Evolutionary conservation across 30 jellyfish, hydroid and myxozoan species (phyloP).

Genomic region (Nemopilema nomurai): DNA sequence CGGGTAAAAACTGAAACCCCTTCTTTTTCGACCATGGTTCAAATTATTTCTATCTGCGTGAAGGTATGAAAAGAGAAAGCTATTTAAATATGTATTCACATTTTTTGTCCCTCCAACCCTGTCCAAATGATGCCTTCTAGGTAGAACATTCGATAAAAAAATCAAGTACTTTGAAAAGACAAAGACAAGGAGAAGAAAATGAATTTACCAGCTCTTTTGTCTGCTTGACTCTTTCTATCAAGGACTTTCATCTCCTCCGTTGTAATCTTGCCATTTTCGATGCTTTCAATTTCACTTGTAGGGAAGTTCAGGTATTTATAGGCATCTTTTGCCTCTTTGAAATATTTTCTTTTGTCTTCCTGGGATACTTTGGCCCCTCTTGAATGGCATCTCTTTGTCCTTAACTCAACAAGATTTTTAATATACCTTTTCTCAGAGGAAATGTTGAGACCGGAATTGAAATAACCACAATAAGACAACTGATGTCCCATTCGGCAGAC

Average conservation of each 20-base stretch:
- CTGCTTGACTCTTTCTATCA: background rate
- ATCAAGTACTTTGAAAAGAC: too few species aligned
- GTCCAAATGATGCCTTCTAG: too few species aligned
- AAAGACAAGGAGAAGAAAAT: background rate
- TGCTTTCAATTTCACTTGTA: background rate
- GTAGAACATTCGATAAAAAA: too few species aligned
- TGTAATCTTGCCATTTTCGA: background rate
- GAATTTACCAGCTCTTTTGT: background rate
- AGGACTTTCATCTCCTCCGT: conserved; percentile 13
- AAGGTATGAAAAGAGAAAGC: too few species aligned
- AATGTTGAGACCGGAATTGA: background rate
- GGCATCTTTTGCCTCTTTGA: background rate
- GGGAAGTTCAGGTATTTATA: background rate
- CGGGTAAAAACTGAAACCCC: too few species aligned
- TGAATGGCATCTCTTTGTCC: background rate
- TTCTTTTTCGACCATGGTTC: too few species aligned
- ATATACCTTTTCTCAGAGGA: background rate
- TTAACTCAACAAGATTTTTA: background rate
- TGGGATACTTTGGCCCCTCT: background rate
- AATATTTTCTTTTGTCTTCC: background rate
- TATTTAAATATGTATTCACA: too few species aligned
- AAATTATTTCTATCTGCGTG: too few species aligned
- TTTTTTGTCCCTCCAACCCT: too few species aligned
- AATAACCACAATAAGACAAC: background rate
- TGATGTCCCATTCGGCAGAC: conserved; percentile 13